phyloP scores from a whole-genome alignment of 37 sponge, comb jelly and placozoan genomes.

The Crambe crambe region DNA sequence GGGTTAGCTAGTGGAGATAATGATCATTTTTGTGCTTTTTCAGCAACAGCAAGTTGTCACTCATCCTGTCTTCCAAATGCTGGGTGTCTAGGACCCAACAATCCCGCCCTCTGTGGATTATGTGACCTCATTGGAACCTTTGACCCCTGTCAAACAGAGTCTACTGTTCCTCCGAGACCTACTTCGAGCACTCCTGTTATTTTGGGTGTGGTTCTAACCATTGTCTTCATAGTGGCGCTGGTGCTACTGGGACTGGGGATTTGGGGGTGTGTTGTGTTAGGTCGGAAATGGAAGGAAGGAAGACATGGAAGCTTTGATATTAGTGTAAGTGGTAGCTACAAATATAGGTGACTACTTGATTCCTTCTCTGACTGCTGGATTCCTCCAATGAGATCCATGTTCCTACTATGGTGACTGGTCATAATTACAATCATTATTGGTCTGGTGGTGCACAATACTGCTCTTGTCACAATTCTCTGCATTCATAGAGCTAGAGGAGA shows the following conservation, averaged over 20 bases:
- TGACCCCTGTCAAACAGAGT: constrained; percentile 5
- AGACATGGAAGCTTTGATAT: constrained; percentile 46
- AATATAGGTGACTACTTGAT: no score
- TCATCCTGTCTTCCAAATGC: constrained; percentile 24
- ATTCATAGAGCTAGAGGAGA: not conserved
- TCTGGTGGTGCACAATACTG: no score
- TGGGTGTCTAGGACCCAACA: constrained; percentile 50
- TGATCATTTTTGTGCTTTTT: no score
- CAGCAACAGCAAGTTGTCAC: constrained; percentile 25
- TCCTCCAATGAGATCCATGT: no score
- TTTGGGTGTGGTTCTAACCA: constrained; percentile 29
- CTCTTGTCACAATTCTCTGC: no score
- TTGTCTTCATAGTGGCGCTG: constrained; percentile 24
- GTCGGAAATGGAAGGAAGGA: constrained; percentile 13
- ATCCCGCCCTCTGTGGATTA: constrained; percentile 36
- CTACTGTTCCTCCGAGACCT: not conserved
- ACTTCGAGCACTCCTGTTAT: constrained; percentile 19
- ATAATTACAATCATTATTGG: no score
- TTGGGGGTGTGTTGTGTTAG: not conserved
- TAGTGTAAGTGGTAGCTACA: constrained; percentile 4
- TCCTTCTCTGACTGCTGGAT: no score
- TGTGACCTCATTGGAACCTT: not conserved
- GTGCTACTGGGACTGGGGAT: constrained; percentile 27
- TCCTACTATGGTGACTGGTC: no score
- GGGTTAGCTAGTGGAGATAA: no score